Percentiles rank a stretch among this genome's conserved stretches.
These are phyloP conservation scores for Drosophila quadrilineata DNA, from an alignment of 1,140 invertebrate genomes.

Conservation along the genomic window DNA sequence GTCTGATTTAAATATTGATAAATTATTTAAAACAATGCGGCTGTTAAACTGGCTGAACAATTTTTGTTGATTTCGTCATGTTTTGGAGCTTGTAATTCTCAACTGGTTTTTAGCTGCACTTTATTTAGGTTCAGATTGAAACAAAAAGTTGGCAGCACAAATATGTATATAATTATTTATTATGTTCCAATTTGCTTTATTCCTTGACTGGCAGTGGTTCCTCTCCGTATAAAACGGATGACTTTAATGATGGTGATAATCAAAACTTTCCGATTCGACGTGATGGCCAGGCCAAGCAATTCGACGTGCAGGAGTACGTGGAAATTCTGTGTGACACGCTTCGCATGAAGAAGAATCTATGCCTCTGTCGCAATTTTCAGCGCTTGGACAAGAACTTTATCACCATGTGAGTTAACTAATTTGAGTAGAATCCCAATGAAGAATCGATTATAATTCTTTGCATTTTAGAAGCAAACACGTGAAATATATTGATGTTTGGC, in stretches of 20 bases:
- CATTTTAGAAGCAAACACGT: conserved; percentile 83
- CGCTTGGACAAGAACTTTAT: conserved; percentile 89
- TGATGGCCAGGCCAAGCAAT: conserved; percentile 61
- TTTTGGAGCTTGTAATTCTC: too few species aligned
- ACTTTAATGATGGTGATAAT: conserved; percentile 78
- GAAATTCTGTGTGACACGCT: conserved; percentile 93
- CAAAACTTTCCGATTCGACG: conserved; percentile 81
- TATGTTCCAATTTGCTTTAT: background rate
- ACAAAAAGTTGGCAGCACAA: too few species aligned
- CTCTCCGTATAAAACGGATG: conserved; percentile 82
- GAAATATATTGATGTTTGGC: conserved; percentile 98
- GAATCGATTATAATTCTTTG: background rate
- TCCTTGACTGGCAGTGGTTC: conserved; percentile 46
- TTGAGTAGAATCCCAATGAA: background rate
- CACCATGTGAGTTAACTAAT: conserved; percentile 83
- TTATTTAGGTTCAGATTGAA: too few species aligned
- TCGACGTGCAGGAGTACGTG: conserved; percentile 89
- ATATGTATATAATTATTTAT: conserved; percentile 15
- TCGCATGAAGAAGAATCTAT: conserved; percentile 96
- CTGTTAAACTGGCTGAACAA: too few species aligned
- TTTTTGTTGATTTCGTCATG: too few species aligned
- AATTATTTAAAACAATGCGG: too few species aligned
- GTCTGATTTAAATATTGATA: too few species aligned
- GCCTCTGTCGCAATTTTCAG: conserved; percentile 95
- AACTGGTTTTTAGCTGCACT: too few species aligned